Evolutionary conservation across 2,888 invertebrate genomes (phyloP).

Genomic region (Monochamus alternatus): DNA sequence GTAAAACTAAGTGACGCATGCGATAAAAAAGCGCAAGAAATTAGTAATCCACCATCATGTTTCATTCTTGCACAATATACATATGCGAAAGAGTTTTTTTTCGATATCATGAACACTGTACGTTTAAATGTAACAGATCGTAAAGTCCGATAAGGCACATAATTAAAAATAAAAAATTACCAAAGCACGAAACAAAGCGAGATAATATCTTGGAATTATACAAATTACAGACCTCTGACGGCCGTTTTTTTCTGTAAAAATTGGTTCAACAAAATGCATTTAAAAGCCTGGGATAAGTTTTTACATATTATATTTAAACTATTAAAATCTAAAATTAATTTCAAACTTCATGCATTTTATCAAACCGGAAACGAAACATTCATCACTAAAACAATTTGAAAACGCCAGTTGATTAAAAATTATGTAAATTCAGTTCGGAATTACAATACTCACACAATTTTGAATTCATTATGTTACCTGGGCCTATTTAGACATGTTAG

Average conservation of each 20-base stretch:
- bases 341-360: conserved; percentile 10
- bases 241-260: conserved; percentile 1
- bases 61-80: conserved; percentile 5
- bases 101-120: not conserved
- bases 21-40: conserved; percentile 7
- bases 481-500: not conserved
- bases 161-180: conserved; percentile 32
- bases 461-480: not conserved
- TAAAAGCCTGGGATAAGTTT: not conserved
- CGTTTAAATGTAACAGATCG: conserved; percentile 12
- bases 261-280: not conserved
- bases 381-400: conserved; percentile 19
- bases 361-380: conserved; percentile 30
- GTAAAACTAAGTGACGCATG: conserved; percentile 12
- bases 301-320: not conserved
- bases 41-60: not conserved
- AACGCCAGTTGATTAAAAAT: conserved; percentile 18
- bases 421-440: conserved; percentile 26
- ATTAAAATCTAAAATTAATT: conserved; percentile 16
- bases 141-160: not conserved
- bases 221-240: conserved; percentile 15
- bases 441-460: not conserved
- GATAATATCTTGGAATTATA: conserved; percentile 31
- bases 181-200: conserved; percentile 26
- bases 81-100: conserved; percentile 5